Evolutionary conservation across 2,113 vertebrate genomes (phyloP).

Genomic region (Nanger granti): DNA sequence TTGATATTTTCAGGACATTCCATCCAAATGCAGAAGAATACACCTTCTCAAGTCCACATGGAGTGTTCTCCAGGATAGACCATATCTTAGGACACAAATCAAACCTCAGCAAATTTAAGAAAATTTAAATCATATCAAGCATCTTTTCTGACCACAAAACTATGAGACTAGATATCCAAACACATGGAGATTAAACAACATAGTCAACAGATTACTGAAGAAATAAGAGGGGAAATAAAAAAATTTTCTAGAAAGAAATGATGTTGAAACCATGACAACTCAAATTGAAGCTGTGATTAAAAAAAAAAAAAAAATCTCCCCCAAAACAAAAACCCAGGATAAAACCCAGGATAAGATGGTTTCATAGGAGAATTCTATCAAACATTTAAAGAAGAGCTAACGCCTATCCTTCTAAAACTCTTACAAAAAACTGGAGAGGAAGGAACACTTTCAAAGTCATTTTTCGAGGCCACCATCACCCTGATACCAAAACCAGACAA

Average conservation of each 20-base stretch:
- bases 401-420: no score
- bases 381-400: no score
- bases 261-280: neutral
- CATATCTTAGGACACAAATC: neutral
- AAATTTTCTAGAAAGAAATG: neutral
- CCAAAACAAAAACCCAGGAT: neutral
- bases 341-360: neutral
- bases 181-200: neutral
- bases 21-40: neutral
- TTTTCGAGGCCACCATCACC: no score
- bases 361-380: no score
- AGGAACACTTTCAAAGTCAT: no score
- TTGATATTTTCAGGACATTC: neutral
- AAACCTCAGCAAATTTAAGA: neutral
- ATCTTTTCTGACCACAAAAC: neutral
- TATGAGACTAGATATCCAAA: neutral
- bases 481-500: no score
- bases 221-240: neutral
- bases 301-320: neutral
- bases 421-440: no score
- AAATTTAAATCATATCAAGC: neutral
- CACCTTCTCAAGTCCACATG: neutral
- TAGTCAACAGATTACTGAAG: neutral
- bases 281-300: neutral
- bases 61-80: neutral